Conservation (phyloP, 2,797 vertebrate genomes). For the Caiman crocodilus region DNA sequence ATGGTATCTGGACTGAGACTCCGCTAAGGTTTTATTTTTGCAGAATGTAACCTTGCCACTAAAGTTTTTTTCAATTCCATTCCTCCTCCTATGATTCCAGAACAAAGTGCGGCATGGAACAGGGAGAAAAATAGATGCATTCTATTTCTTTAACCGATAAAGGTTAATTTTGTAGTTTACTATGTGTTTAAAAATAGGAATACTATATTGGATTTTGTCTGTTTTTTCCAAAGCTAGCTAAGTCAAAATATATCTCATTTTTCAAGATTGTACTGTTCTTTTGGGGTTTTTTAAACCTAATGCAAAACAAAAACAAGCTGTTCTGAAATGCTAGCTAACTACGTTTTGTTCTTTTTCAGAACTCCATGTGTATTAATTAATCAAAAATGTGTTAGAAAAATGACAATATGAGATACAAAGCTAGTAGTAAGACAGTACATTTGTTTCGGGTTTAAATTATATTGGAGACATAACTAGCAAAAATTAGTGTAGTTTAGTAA, state of each 20-base stretch:
- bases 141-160: neutral
- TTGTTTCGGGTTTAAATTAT: neutral
- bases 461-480: neutral
- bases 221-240: neutral
- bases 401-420: neutral
- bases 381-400: neutral
- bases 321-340: neutral
- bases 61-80: neutral
- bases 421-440: neutral
- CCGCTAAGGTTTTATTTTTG: neutral
- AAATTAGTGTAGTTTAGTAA: neutral
- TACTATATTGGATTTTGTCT: neutral
- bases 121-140: neutral
- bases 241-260: no score
- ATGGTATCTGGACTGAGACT: neutral
- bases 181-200: neutral
- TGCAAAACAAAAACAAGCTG: neutral
- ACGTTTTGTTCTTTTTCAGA: neutral
- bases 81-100: neutral
- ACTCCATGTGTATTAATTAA: neutral
- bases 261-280: no score
- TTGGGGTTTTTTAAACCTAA: neutral
- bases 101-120: neutral
- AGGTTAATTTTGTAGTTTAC: neutral
- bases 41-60: neutral